phyloP scores from a whole-genome alignment of 2,113 vertebrate species.

The Alectura lathami region DNA sequence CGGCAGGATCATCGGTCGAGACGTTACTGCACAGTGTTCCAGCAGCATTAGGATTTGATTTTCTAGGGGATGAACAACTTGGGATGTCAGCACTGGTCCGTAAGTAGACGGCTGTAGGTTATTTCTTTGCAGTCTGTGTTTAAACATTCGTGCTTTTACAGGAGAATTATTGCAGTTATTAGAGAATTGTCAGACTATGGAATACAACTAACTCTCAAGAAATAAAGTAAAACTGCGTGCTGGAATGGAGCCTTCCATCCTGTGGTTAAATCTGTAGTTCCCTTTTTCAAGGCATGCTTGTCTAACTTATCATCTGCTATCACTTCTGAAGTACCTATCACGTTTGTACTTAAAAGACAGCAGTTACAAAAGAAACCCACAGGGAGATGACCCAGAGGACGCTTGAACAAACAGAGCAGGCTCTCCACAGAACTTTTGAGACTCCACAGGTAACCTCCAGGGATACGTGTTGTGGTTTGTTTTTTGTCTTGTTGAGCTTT shows the following conservation, averaged over 20 bases:
- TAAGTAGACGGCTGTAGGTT: background rate
- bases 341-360: background rate
- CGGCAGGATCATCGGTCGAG: background rate
- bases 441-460: background rate
- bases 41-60: background rate
- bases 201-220: background rate
- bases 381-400: background rate
- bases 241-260: background rate
- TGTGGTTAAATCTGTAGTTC: constrained; percentile 19
- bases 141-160: background rate
- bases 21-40: background rate
- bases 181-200: background rate
- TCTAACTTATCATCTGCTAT: constrained; percentile 9
- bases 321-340: background rate
- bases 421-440: background rate
- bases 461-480: background rate
- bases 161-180: no score
- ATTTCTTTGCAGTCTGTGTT: background rate
- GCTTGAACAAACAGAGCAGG: background rate
- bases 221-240: background rate
- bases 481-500: background rate
- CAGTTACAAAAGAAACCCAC: background rate
- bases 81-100: background rate
- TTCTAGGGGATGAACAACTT: background rate
- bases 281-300: constrained; percentile 16